Evolutionary conservation across 2,113 vertebrate species (phyloP).

Genomic region (Glaucomys volans): DNA sequence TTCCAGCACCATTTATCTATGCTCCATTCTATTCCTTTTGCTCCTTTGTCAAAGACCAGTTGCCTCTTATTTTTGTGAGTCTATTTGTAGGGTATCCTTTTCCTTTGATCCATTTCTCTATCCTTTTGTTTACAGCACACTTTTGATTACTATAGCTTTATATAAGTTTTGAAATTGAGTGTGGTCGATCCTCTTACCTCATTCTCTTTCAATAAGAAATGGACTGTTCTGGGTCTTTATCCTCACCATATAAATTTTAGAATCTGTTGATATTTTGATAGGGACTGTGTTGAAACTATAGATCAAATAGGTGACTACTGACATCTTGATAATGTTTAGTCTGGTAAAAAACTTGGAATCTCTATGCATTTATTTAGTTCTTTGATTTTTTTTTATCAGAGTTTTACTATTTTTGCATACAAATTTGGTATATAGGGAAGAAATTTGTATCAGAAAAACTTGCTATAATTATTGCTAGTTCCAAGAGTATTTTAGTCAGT

Average conservation of each 20-base stretch:
- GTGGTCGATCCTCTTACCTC: neutral
- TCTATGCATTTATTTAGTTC: neutral
- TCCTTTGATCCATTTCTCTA: neutral
- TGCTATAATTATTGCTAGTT: neutral
- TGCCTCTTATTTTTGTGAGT: neutral
- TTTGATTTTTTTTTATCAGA: neutral
- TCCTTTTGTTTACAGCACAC: neutral
- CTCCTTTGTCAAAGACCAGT: neutral
- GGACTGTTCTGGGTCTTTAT: neutral
- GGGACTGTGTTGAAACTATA: neutral
- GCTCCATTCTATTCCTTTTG: neutral
- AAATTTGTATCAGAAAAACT: neutral
- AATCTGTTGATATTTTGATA: neutral
- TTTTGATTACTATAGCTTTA: neutral
- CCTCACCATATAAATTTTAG: neutral
- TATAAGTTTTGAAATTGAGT: neutral
- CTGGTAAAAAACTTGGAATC: neutral
- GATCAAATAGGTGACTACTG: neutral
- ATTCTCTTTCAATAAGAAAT: neutral
- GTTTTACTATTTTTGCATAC: neutral
- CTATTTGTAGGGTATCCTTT: neutral
- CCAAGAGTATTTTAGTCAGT: neutral
- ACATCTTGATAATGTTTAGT: neutral
- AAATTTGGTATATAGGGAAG: neutral
- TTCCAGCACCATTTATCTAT: neutral